Evolutionary conservation across 2,113 vertebrate species (phyloP), one percentile per base, ranked within the genome.

Genomic region (Neolamprologus hecqui): DNA sequence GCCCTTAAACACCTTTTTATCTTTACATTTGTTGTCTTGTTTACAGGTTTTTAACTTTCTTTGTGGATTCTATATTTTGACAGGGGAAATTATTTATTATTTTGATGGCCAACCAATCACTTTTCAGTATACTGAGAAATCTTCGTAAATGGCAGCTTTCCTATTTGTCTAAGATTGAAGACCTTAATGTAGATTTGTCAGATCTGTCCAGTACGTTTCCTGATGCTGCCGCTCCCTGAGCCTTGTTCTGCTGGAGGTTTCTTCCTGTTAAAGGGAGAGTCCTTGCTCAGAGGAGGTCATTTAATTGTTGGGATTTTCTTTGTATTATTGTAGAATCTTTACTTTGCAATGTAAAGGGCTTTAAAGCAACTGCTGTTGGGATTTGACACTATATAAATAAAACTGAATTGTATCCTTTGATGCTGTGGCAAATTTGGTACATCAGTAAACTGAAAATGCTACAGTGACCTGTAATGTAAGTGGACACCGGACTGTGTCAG

Each of bases 11-110:
- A 4, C 23, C 1, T 3, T 10, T 51, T 60, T 45, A 7, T 23
- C 23, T 49, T 55, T 28, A 10, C 47, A 15, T 26, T 63, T 10
- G 15, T 28, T 12, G 11, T 42, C 9, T 33, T 73, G 23, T 85
- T 81, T 40, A 45, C n/a, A 28, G 40, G 5, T 65, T 49, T 77
- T 51, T 77, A 68, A 51, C 73, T 19, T 7, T 77, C 17, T 19
- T 75, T 75, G 23, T 19, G 42, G 42, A 19, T 49, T 47, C 40
- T 49, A 31, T 19, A 49, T 0, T 49, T 77, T 49, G 14, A 49
- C 70, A 8, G 15, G 0, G 0, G 42, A 19, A 49, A 19, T 28
- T 0, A 11, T 75, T 75, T 75, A 12, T 51, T 7, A 33, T 15
- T 55, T 37, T 55, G n/a, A 23, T 55, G n/a, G n/a, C 15, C 14